Conservation (phyloP, 2,888 invertebrate species). For the Noctua janthe region DNA sequence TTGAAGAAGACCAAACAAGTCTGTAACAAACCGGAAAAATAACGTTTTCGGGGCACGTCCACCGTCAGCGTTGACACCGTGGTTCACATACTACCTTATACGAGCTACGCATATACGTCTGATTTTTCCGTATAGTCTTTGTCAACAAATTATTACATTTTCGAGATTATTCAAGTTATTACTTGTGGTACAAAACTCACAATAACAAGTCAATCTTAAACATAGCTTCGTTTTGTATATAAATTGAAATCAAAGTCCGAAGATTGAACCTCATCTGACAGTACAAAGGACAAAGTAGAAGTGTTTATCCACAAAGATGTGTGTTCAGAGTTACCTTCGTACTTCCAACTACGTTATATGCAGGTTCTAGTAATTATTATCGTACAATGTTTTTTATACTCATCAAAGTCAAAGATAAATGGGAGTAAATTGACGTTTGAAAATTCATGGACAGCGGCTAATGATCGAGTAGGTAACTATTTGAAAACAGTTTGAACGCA, state of each 20-base stretch:
- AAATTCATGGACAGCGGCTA: constrained; percentile 60
- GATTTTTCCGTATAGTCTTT: constrained; percentile 37
- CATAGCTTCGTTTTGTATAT: constrained; percentile 17
- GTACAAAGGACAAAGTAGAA: constrained; percentile 33
- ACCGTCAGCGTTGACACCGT: constrained; percentile 68
- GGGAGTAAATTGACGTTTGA: constrained; percentile 62
- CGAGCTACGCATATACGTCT: constrained; percentile 78
- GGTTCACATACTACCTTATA: constrained; percentile 77
- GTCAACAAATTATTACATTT: constrained; percentile 45
- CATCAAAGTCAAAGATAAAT: constrained; percentile 68
- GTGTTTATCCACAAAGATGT: constrained; percentile 36
- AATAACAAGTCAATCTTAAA: constrained; percentile 27
- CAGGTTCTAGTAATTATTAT: constrained; percentile 62
- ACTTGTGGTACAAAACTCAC: constrained; percentile 4
- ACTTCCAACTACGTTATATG: constrained; percentile 54
- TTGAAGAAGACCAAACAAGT: constrained; percentile 80
- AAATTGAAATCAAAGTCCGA: constrained; percentile 42
- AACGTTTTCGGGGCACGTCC: constrained; percentile 86
- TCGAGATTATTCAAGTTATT: constrained; percentile 27
- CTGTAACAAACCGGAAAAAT: constrained; percentile 86
- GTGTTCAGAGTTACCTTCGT: constrained; percentile 53
- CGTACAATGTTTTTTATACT: constrained; percentile 61
- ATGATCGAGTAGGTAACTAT: constrained; percentile 39
- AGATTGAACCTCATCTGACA: constrained; percentile 22
- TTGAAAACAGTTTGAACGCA: constrained; percentile 45